These are phyloP conservation scores for Noctuana brunneofusca DNA, from an alignment of 2,888 invertebrate genomes.

Conservation along the genomic window DNA sequence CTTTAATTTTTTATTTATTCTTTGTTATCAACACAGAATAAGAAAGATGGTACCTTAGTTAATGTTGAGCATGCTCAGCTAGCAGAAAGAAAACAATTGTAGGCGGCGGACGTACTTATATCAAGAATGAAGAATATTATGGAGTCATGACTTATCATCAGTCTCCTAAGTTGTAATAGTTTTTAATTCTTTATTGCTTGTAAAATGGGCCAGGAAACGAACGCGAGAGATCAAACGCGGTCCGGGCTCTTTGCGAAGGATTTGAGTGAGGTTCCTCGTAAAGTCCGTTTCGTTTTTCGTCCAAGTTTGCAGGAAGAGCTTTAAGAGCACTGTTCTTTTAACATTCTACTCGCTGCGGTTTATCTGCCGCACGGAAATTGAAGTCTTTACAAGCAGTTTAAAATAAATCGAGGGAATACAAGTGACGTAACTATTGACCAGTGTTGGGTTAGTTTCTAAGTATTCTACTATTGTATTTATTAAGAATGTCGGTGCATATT, in stretches of 20 bases:
- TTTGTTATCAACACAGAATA: too few relatives aligned
- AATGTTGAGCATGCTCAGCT: too few relatives aligned
- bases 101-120: too few relatives aligned
- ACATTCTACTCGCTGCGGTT: constrained; percentile 26
- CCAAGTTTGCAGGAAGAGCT: constrained; percentile 53
- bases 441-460: too few relatives aligned
- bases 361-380: constrained; percentile 29
- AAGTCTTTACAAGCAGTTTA: constrained; percentile 26
- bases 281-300: constrained; percentile 54
- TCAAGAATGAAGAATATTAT: too few relatives aligned
- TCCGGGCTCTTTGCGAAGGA: constrained; percentile 59
- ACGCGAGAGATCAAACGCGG: constrained; percentile 58
- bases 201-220: constrained; percentile 46
- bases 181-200: constrained; percentile 18
- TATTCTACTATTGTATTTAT: too few relatives aligned
- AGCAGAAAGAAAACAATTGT: too few relatives aligned
- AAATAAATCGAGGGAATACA: constrained; percentile 21
- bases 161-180: not conserved
- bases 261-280: constrained; percentile 60
- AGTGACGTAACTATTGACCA: not conserved
- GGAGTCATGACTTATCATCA: too few relatives aligned
- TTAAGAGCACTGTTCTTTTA: constrained; percentile 38
- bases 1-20: too few relatives aligned
- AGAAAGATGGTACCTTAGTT: too few relatives aligned
- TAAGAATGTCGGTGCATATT: too few relatives aligned